phyloP scores from a whole-genome alignment of 2,113 vertebrate species.

The Onychorhynchus coronatus region DNA sequence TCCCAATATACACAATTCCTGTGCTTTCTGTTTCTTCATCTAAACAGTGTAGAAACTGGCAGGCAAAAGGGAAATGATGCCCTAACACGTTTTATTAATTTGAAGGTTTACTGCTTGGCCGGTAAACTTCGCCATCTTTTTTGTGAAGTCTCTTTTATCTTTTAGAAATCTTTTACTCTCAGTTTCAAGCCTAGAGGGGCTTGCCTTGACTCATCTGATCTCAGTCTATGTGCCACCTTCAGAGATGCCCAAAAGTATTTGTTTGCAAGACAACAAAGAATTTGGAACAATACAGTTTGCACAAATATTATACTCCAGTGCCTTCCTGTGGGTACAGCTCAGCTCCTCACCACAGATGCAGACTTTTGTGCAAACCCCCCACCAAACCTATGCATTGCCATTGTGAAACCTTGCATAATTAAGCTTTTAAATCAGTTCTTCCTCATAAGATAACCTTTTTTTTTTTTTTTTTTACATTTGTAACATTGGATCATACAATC shows the following conservation, averaged over 20 bases:
- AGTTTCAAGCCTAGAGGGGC: not conserved
- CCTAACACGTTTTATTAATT: not conserved
- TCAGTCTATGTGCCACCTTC: not conserved
- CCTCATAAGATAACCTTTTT: constrained; percentile 30
- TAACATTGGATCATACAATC: not conserved
- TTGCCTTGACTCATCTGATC: not conserved
- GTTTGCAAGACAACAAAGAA: not conserved
- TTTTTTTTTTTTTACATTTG: not conserved
- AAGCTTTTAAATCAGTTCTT: not conserved
- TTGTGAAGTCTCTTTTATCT: not conserved
- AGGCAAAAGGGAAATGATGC: not conserved
- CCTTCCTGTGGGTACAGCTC: not conserved
- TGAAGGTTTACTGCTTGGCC: not conserved
- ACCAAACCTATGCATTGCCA: not conserved
- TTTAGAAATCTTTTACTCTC: not conserved
- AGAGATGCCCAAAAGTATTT: not conserved
- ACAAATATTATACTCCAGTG: not conserved
- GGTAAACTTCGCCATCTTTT: too few relatives aligned
- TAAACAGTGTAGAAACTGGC: not conserved
- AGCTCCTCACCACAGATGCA: not conserved
- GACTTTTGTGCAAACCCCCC: not conserved
- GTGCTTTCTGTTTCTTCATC: not conserved
- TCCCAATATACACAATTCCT: not conserved
- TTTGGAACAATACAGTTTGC: not conserved
- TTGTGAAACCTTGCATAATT: not conserved